Evolutionary conservation across 2,888 invertebrate genomes (phyloP).

Genomic region (Nomada fucata): DNA sequence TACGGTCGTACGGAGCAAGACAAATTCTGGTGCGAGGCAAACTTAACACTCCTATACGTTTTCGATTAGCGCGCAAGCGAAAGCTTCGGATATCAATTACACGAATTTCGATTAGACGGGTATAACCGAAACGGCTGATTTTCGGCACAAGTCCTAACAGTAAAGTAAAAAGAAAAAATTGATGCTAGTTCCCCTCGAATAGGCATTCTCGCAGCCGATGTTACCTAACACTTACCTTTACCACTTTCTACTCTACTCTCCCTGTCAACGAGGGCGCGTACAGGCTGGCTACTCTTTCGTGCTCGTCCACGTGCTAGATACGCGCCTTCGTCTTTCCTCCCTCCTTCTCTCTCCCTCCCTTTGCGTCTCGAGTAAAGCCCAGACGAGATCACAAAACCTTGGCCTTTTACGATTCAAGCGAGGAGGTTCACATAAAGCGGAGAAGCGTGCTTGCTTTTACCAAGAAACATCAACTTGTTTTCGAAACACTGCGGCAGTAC

Average conservation of each 20-base stretch:
- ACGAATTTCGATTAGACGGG: too few relatives aligned
- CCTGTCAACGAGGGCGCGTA: slow-evolving; percentile 23
- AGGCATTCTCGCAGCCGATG: slow-evolving; percentile 27
- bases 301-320: slow-evolving; percentile 59
- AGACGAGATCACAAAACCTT: slow-evolving; percentile 52
- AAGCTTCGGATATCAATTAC: too few relatives aligned
- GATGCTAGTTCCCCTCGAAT: slow-evolving; percentile 39
- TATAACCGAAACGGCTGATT: neutral
- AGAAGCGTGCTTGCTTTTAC: neutral
- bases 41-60: too few relatives aligned
- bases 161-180: neutral
- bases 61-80: too few relatives aligned
- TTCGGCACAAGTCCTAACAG: too few relatives aligned
- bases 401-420: slow-evolving; percentile 55
- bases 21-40: too few relatives aligned
- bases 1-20: too few relatives aligned
- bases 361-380: slow-evolving; percentile 7
- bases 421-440: neutral
- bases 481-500: too few relatives aligned
- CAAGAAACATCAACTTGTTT: too few relatives aligned
- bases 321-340: slow-evolving; percentile 26
- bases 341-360: slow-evolving; percentile 11
- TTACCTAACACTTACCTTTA: slow-evolving; percentile 58
- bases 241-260: slow-evolving; percentile 53
- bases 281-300: slow-evolving; percentile 38